A percentile compares a stretch with the other conserved stretches of the same genome.
Evolutionary conservation across 1,140 invertebrate genomes (phyloP).

Genomic region (Drosophila tsacasi): DNA sequence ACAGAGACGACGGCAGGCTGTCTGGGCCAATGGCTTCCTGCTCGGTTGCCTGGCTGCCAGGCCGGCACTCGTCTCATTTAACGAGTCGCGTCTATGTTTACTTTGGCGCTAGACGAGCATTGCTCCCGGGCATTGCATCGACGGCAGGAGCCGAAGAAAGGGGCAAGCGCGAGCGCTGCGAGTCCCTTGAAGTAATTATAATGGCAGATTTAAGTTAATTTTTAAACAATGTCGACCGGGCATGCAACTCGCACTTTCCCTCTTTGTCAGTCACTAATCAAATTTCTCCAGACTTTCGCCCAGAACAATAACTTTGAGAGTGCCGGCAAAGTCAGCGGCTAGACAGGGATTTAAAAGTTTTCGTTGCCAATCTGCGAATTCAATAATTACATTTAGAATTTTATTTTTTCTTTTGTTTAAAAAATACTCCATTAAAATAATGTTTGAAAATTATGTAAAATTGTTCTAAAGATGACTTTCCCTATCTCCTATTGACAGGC

Average conservation of each 20-base stretch:
- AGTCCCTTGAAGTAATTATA: conserved; percentile 81
- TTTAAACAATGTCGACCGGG: conserved; percentile 75
- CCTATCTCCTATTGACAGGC: conserved; percentile 69
- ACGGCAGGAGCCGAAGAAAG: conserved; percentile 36
- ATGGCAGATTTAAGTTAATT: conserved; percentile 80
- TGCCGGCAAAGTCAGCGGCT: conserved; percentile 18
- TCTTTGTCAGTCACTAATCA: conserved; percentile 62
- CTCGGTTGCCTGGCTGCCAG: conserved; percentile 29
- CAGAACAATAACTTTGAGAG: conserved; percentile 31
- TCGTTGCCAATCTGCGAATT: neutral
- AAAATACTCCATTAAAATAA: neutral
- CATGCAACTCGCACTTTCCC: conserved; percentile 49
- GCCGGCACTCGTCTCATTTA: conserved; percentile 63
- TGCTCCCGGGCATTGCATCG: conserved; percentile 33
- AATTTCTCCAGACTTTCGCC: conserved; percentile 49
- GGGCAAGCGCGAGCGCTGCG: conserved; percentile 45
- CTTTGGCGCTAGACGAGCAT: conserved; percentile 68
- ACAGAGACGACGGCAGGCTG: conserved; percentile 60
- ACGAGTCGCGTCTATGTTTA: conserved; percentile 81
- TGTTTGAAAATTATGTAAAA: neutral
- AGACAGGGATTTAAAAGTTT: conserved; percentile 33
- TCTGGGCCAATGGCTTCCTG: conserved; percentile 35
- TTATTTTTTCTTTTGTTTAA: neutral
- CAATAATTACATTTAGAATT: neutral
- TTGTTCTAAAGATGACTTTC: neutral